Evolutionary conservation across 2,797 vertebrate species (phyloP).

Genomic region (Darevskia nairensis): DNA sequence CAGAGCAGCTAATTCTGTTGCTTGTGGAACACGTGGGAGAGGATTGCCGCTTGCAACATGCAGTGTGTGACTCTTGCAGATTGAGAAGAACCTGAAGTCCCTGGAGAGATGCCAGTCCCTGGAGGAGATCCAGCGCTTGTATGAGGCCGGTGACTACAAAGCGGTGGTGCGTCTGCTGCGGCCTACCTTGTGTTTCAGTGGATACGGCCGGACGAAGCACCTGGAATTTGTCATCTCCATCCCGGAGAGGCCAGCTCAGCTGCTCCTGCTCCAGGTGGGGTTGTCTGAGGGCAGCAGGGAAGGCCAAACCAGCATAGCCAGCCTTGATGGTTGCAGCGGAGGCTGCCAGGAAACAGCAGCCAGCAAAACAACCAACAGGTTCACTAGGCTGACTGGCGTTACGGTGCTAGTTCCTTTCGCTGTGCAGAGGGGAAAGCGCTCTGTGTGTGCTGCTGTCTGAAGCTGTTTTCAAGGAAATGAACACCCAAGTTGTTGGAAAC

Average conservation of each 20-base stretch:
- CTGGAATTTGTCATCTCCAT: slow-evolving; percentile 92
- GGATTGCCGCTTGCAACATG: background rate
- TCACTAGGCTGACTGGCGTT: background rate
- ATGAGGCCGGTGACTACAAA: slow-evolving; percentile 89
- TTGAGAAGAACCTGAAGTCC: slow-evolving; percentile 95
- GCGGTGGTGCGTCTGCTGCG: slow-evolving; percentile 92
- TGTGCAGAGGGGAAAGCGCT: too few relatives aligned
- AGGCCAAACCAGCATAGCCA: background rate
- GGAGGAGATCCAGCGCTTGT: slow-evolving; percentile 97
- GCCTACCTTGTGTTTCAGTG: slow-evolving; percentile 88
- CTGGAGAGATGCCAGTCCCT: slow-evolving; percentile 97
- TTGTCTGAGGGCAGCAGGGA: background rate
- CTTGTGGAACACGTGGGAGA: background rate
- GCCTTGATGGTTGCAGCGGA: background rate
- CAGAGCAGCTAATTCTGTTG: background rate
- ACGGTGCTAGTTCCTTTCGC: too few relatives aligned
- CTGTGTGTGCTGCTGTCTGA: too few relatives aligned
- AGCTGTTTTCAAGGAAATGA: too few relatives aligned
- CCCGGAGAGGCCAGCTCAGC: slow-evolving; percentile 94
- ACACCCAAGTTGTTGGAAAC: too few relatives aligned
- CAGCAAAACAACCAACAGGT: background rate
- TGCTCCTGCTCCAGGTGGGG: slow-evolving; percentile 92
- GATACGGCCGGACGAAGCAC: slow-evolving; percentile 83
- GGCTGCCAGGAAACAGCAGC: background rate
- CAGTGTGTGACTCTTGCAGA: slow-evolving; percentile 78